Evolutionary conservation across 1,140 invertebrate species (phyloP).

Genomic region (Acyrthosiphon pisum): DNA sequence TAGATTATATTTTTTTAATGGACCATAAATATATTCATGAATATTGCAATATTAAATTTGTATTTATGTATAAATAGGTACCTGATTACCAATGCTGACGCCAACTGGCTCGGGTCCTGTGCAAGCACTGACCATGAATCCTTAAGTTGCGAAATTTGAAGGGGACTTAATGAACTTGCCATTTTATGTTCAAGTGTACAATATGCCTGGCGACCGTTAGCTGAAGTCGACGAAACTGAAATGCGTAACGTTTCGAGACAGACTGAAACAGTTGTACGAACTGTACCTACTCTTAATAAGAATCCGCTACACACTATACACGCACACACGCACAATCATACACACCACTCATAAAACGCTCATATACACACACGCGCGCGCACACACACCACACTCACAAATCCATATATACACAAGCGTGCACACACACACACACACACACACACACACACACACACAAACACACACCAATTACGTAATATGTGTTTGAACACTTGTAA

Average conservation of each 20-base stretch:
- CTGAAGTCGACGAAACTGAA: background rate
- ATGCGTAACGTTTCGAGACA: constrained; percentile 33
- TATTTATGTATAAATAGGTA: background rate
- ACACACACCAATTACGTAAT: background rate
- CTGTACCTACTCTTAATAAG: background rate
- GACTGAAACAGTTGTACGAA: constrained; percentile 20
- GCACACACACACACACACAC: background rate
- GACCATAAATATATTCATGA: background rate
- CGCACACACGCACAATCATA: background rate
- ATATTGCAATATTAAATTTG: background rate
- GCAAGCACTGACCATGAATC: constrained; percentile 2
- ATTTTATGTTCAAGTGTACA: background rate
- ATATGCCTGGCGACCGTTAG: background rate
- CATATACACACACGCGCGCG: too few relatives aligned
- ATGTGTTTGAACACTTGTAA: constrained; percentile 11
- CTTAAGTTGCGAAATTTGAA: background rate
- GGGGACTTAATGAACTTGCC: background rate
- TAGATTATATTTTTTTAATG: background rate
- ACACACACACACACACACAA: background rate
- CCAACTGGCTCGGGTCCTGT: background rate
- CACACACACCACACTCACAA: background rate
- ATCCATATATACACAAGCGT: too few relatives aligned
- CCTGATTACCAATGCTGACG: background rate
- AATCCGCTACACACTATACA: background rate
- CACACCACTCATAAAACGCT: background rate